phyloP scores from a whole-genome alignment of 35 echinoderm and acorn worm genomes.

The Lytechinus pictus region DNA sequence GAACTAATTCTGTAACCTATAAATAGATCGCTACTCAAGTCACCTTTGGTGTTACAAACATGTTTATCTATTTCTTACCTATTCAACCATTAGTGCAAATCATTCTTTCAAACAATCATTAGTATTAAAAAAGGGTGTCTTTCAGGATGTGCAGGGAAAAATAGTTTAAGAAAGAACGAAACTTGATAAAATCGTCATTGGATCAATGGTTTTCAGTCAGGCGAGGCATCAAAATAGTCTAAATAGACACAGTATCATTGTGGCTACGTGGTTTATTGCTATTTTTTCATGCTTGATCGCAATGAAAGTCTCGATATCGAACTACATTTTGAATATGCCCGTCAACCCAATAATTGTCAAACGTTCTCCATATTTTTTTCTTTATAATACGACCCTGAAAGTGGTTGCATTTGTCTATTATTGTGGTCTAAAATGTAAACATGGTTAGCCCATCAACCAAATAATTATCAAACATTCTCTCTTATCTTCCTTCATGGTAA shows the following conservation, averaged over 20 bases:
- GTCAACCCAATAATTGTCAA: too few relatives aligned
- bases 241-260: not conserved
- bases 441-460: too few relatives aligned
- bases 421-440: too few relatives aligned
- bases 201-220: not conserved
- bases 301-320: not conserved
- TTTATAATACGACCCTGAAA: too few relatives aligned
- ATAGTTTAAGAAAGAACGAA: not conserved
- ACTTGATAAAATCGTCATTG: not conserved
- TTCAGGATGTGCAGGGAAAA: not conserved
- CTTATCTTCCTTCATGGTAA: too few relatives aligned
- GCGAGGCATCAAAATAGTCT: not conserved
- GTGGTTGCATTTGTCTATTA: too few relatives aligned
- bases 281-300: not conserved
- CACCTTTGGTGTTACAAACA: not conserved
- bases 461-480: too few relatives aligned
- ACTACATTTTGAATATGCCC: not conserved
- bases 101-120: not conserved
- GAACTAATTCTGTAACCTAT: not conserved
- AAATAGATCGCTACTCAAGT: not conserved
- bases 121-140: not conserved
- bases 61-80: not conserved
- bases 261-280: not conserved
- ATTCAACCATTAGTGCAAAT: conserved; percentile 12
- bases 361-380: too few relatives aligned